A percentile compares a stretch with the other conserved stretches of the same genome.
Evolutionary conservation across 92 coral and sea anemone genomes (phyloP).

Genomic region (Heliopora coerulea): DNA sequence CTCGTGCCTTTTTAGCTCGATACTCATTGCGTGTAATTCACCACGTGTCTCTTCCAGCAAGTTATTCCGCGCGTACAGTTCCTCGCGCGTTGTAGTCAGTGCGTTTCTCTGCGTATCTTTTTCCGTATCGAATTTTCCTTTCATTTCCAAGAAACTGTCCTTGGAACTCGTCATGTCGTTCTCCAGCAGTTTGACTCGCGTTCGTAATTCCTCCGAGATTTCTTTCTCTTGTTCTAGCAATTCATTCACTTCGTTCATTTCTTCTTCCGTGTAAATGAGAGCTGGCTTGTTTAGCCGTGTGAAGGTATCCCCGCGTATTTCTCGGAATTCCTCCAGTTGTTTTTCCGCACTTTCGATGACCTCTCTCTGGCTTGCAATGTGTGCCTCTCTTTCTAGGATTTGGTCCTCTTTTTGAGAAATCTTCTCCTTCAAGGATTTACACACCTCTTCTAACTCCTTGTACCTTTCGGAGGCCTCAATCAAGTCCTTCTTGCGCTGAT

Average conservation of each 20-base stretch:
- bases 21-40: not conserved
- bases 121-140: not conserved
- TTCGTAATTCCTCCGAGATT: slow-evolving; percentile 1
- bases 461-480: slow-evolving; percentile 14
- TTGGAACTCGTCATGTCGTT: not conserved
- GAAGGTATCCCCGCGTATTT: slow-evolving; percentile 1
- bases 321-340: slow-evolving; percentile 8
- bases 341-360: not conserved
- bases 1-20: not conserved
- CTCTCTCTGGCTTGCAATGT: slow-evolving; percentile 26
- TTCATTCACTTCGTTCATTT: slow-evolving; percentile 26
- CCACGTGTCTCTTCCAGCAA: not conserved
- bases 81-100: slow-evolving; percentile 7
- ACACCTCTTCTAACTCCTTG: slow-evolving; percentile 23
- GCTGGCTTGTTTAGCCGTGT: slow-evolving; percentile 27
- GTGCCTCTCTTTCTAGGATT: slow-evolving; percentile 13
- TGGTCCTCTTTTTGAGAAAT: slow-evolving; percentile 31
- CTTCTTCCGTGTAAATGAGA: slow-evolving; percentile 20
- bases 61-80: not conserved
- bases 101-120: not conserved
- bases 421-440: slow-evolving; percentile 8
- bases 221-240: slow-evolving; percentile 22
- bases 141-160: slow-evolving; percentile 3
- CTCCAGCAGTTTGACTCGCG: slow-evolving; percentile 11
- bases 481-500: not conserved